A percentile compares a stretch with the other conserved stretches of the same genome.
These are phyloP conservation scores for Semaprochilodus insignis DNA, from an alignment of 2,797 vertebrate species.

Conservation along the genomic window DNA sequence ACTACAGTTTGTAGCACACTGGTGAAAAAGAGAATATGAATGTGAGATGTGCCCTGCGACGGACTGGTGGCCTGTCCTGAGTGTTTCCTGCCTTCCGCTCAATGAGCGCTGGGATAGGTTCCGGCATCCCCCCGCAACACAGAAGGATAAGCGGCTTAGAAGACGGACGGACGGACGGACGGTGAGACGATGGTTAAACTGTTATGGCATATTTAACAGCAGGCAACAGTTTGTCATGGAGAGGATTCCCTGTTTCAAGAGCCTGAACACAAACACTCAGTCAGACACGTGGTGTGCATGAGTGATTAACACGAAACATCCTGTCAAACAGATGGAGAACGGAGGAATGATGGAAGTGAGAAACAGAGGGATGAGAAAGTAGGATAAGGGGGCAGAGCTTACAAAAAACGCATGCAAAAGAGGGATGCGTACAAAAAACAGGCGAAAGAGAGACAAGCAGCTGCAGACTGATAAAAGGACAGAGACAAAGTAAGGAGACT, in stretches of 20 bases:
- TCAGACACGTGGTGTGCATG: neutral
- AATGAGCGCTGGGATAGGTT: too few species aligned
- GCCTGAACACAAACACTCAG: conserved; percentile 1
- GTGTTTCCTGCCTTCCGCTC: too few species aligned
- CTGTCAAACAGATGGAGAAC: conserved; percentile 33
- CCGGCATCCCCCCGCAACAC: too few species aligned
- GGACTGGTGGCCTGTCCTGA: too few species aligned
- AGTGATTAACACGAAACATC: conserved; percentile 11
- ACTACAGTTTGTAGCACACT: neutral
- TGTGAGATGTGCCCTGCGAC: neutral
- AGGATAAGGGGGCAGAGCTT: neutral
- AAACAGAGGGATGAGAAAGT: conserved; percentile 27
- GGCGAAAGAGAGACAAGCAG: neutral
- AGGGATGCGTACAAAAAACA: neutral
- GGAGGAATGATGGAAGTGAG: conserved; percentile 42
- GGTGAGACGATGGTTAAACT: conserved; percentile 5
- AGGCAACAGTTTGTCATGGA: conserved; percentile 21
- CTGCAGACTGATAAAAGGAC: neutral
- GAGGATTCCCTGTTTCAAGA: conserved; percentile 48
- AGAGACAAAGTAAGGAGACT: neutral
- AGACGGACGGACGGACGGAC: too few species aligned
- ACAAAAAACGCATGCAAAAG: conserved; percentile 4
- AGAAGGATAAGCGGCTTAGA: too few species aligned
- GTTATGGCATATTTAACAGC: neutral
- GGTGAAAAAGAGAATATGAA: neutral